phyloP scores from a whole-genome alignment of 2,888 invertebrate species.

The Tupiocoris notatus region DNA sequence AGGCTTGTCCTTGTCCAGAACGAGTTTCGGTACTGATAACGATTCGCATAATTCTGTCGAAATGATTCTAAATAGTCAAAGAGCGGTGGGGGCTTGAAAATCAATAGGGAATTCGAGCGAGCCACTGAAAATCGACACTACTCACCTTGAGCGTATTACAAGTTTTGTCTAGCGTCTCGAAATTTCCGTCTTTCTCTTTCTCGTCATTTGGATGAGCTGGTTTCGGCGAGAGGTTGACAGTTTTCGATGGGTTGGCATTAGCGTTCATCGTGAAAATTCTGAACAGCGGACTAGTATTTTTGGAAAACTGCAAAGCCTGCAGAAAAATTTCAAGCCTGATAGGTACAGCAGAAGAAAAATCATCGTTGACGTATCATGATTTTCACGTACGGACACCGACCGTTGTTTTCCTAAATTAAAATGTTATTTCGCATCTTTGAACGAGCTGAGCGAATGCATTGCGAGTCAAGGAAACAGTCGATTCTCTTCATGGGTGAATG shows the following conservation, averaged over 20 bases:
- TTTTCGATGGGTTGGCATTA: slow-evolving; percentile 33
- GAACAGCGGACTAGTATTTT: slow-evolving; percentile 1
- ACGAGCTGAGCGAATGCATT: not conserved
- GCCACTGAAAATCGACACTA: not conserved
- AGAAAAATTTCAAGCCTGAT: not conserved
- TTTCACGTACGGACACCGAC: not conserved
- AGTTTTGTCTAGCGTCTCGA: slow-evolving; percentile 36
- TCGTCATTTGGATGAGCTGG: slow-evolving; percentile 27
- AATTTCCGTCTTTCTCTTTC: slow-evolving; percentile 29
- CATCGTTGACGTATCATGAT: not conserved
- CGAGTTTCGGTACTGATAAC: too few relatives aligned
- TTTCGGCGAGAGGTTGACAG: slow-evolving; percentile 31
- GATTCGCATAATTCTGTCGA: too few relatives aligned
- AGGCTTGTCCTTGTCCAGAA: too few relatives aligned
- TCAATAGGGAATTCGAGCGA: not conserved
- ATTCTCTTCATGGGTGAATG: not conserved
- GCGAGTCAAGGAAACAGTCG: not conserved
- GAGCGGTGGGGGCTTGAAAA: not conserved
- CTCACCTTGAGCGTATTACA: slow-evolving; percentile 34
- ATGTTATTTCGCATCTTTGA: not conserved
- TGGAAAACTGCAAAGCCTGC: not conserved
- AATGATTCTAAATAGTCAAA: too few relatives aligned
- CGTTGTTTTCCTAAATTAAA: not conserved
- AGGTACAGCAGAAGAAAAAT: not conserved
- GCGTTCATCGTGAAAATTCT: slow-evolving; percentile 18